Base-by-base conservation (phyloP, 2,888 invertebrate genomes). In the Oxystoma pomonae region DNA sequence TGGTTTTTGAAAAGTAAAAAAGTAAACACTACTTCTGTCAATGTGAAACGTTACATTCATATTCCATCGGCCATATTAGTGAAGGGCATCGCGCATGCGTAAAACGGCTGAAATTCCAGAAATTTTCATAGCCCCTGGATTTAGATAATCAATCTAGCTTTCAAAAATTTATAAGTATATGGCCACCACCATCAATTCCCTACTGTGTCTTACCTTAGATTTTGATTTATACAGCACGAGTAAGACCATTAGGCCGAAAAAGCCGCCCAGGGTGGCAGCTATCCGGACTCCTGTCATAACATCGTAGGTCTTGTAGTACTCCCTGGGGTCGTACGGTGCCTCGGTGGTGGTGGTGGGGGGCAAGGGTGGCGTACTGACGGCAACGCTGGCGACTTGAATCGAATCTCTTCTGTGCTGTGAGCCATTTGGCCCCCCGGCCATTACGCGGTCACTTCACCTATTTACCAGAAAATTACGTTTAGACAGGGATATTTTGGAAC, bases 211-310 rank as follows among this genome's bases (percentile, higher is more conserved):
- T 59, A 68, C 68, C 68, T 89, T 89, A 76, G 89, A 89, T 72
- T 90, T 90, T 80, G 92, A 93, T 81, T 96, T 96, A 84, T 93
- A 95, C 68, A 95, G 87, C 73, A 96, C 91, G 76, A 95, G 85
- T 78, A 95, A 89, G n/a, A 94, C 93, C 90, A 95, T 94, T 74
- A 95, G 84, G 68, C 91, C 90, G 82, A 95, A 95, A 81, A 95
- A 94, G 73, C 93, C 93, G 74, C 94, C 94, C 60, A 96, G 84
- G 1, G 95, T 95, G 72, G 92, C 92, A 72, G 95, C 95, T 81
- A 95, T 95, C 70, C 94, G 87, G 69, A 95, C 88, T 70, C 95
- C 95, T 74, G 94, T 95, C 94, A 94, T 94, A 80, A 91, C 91
- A 84, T 95, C 94, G 82, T 96, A 96, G 50, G 93, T 92, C 74